phyloP scores from a whole-genome alignment of 2,888 invertebrate species.

The Hemaris fuciformis region DNA sequence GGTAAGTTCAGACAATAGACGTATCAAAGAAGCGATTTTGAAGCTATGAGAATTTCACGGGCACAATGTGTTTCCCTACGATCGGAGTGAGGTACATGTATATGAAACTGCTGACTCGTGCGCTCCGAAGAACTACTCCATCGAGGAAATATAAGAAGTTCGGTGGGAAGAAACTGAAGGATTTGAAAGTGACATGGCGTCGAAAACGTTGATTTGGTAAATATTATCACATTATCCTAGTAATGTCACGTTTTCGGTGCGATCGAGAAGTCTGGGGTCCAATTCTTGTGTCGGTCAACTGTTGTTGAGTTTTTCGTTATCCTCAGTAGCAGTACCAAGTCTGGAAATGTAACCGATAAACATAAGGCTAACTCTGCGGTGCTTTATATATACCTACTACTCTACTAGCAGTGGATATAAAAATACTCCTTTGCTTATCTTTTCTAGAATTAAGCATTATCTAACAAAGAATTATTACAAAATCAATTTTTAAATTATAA shows the following conservation, averaged over 20 bases:
- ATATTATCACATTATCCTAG: conserved; percentile 22
- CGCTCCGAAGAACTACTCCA: conserved; percentile 43
- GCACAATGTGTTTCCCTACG: conserved; percentile 65
- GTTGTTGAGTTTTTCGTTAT: too few species aligned
- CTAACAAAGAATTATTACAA: too few species aligned
- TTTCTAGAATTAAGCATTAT: too few species aligned
- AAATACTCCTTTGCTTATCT: too few species aligned
- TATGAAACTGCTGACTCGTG: conserved; percentile 48
- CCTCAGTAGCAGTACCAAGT: too few species aligned
- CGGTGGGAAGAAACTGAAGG: conserved; percentile 40
- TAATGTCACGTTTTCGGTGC: neutral
- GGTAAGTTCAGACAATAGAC: conserved; percentile 12
- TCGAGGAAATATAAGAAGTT: conserved; percentile 61
- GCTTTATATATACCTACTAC: too few species aligned
- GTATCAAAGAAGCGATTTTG: conserved; percentile 30
- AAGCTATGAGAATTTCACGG: conserved; percentile 47
- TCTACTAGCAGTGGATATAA: too few species aligned
- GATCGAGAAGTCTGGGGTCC: too few species aligned
- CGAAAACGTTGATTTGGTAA: conserved; percentile 54
- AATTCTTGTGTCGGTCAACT: too few species aligned
- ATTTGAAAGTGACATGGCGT: conserved; percentile 62
- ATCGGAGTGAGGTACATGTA: conserved; percentile 39
- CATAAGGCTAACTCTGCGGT: too few species aligned
- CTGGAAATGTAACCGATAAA: too few species aligned
- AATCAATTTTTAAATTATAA: too few species aligned